Evolutionary conservation across 2,888 invertebrate genomes (phyloP).

Genomic region (Sarcophaga rosellei): DNA sequence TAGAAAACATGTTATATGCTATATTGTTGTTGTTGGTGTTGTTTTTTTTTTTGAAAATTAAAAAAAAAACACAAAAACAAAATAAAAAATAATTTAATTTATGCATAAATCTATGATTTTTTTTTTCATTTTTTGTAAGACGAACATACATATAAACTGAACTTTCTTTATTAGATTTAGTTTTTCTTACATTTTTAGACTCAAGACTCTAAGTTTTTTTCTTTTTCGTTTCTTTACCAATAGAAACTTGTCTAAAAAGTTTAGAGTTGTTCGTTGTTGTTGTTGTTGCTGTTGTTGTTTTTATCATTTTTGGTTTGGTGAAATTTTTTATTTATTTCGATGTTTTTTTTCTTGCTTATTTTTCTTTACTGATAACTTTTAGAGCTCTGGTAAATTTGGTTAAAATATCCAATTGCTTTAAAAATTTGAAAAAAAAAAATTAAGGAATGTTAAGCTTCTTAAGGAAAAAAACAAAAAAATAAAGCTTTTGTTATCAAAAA

Average conservation of each 20-base stretch:
- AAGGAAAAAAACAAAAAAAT: neutral
- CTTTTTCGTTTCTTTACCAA: conserved; percentile 2
- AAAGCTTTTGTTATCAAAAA: conserved; percentile 38
- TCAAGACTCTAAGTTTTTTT: neutral
- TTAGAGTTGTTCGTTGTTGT: conserved; percentile 29
- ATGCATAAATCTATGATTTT: conserved; percentile 63
- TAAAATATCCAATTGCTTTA: neutral
- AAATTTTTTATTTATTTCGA: conserved; percentile 51
- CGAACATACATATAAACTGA: conserved; percentile 11
- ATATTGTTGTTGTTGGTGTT: no score
- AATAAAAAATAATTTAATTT: conserved; percentile 46
- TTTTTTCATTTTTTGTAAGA: conserved; percentile 32
- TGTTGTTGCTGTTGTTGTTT: conserved; percentile 6
- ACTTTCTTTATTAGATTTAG: conserved; percentile 60
- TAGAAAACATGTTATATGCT: conserved; percentile 40
- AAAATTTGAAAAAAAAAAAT: neutral
- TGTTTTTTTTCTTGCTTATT: neutral
- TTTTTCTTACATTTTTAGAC: conserved; percentile 30
- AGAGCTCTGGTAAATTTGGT: conserved; percentile 45
- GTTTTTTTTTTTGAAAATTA: conserved; percentile 24
- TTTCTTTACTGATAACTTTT: conserved; percentile 29
- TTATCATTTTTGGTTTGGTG: conserved; percentile 51
- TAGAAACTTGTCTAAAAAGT: conserved; percentile 60
- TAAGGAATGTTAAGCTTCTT: conserved; percentile 58
- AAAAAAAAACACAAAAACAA: no score